Conservation (phyloP, 2,888 invertebrate genomes). For the Brachypterus glaber region DNA sequence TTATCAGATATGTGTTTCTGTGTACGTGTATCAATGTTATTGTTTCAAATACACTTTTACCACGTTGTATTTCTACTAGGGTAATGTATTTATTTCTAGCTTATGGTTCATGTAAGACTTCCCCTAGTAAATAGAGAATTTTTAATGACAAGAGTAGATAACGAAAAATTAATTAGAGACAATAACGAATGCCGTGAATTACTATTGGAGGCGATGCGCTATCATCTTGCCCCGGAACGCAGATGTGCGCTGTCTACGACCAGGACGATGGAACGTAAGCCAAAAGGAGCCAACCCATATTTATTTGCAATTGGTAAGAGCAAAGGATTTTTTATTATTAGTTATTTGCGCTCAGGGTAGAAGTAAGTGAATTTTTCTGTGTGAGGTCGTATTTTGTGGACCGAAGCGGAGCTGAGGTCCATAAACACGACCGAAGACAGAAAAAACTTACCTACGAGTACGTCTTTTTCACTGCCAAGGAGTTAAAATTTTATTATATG, state of each 20-base stretch:
- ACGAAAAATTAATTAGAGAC: constrained; percentile 54
- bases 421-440: no score
- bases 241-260: constrained; percentile 51
- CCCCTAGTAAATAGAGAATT: constrained; percentile 57
- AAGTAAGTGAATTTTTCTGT: no score
- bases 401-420: no score
- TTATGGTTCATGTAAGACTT: constrained; percentile 55
- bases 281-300: constrained; percentile 57
- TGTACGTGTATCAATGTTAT: no score
- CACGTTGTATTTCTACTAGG: no score
- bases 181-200: constrained; percentile 55
- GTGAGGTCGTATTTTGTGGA: no score
- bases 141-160: constrained; percentile 57
- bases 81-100: constrained; percentile 38
- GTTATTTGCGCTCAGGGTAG: no score
- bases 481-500: no score
- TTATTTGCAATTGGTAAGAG: constrained; percentile 52
- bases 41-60: no score
- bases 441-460: no score
- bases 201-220: constrained; percentile 60
- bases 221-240: constrained; percentile 59
- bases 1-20: no score
- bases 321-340: constrained; percentile 2
- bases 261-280: constrained; percentile 53
- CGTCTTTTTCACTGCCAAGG: no score